Base-by-base conservation (phyloP, 2,113 vertebrate species). In the Rhodinocichla rosea region DNA sequence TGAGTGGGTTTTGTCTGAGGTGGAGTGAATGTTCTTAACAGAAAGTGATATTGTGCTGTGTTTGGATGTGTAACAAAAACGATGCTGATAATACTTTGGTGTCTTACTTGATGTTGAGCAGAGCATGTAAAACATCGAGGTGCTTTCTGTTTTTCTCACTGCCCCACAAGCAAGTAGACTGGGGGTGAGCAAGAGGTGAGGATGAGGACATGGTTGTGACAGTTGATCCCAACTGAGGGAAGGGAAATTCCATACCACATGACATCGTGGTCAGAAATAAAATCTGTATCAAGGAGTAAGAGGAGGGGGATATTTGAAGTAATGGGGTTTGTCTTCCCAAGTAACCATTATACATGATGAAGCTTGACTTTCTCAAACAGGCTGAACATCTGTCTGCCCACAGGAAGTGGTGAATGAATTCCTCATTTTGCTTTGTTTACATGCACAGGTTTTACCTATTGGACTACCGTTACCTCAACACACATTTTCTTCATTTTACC, bases 271-370 rank as follows among this genome's bases (percentile, higher is more conserved):
- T 60, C 39, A 80, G 68, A 35, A 59, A 49, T 35, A 49, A 49
- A 80, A 84, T 9, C 27, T 65, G 20, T 9, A 27, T 9, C 4
- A 75, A 67, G 9, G 4, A 79, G 8, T 33, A 67, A 71, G 10
- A 0, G 0, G 24, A 49, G 8, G 5, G 12, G 2, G 1, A n/a
- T 0, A 0, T 9, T 74, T 4, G 1, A 32, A 69, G n/a, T 30
- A 9, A 21, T 13, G 11, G 20, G 4, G 6, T 15, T 52, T 74
- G 33, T 52, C 23, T 45, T 74, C 13, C 15, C 28, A n/a, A 21
- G 28, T 30, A 67, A 60, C 11, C 5, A 39, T 33, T 28, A 33
- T 8, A 6, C 5, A 11, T 37, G 21, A 56, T 23, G 30, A 27
- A 44, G 8, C 13, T 14, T 7, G 4, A 50, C 9, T 37, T 81